These are phyloP conservation scores for Syritta pipiens DNA, from an alignment of 2,888 invertebrate genomes.

Conservation along the genomic window DNA sequence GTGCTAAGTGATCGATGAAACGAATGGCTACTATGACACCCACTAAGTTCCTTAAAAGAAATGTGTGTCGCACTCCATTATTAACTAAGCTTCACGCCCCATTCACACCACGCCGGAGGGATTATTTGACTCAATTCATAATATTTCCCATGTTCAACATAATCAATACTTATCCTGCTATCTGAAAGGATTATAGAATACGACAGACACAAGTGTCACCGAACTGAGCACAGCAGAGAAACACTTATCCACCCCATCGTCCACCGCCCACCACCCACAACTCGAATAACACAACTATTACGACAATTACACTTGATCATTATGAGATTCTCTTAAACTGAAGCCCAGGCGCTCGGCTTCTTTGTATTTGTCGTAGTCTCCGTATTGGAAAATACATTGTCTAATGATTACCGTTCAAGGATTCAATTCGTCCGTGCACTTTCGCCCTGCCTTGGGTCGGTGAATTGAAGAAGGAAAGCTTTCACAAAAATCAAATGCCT, in stretches of 20 bases:
- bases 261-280: neutral
- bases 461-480: neutral
- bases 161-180: conserved; percentile 60
- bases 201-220: conserved; percentile 51
- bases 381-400: conserved; percentile 37
- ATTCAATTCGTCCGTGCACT: conserved; percentile 61
- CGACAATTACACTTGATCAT: conserved; percentile 61
- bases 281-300: conserved; percentile 43
- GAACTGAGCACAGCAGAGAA: conserved; percentile 20
- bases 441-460: neutral
- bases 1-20: conserved; percentile 56
- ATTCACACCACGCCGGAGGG: conserved; percentile 32
- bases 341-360: no score
- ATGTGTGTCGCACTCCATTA: conserved; percentile 33
- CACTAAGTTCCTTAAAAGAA: conserved; percentile 1
- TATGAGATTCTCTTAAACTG: conserved; percentile 48
- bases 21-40: conserved; percentile 27
- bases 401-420: conserved; percentile 61
- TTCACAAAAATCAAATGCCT: conserved; percentile 36
- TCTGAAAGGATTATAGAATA: conserved; percentile 55
- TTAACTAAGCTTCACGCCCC: conserved; percentile 58
- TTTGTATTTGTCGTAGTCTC: conserved; percentile 23
- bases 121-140: conserved; percentile 54
- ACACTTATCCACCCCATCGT: conserved; percentile 7
- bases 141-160: conserved; percentile 41